These are phyloP conservation scores for Leptonema lineaticorne DNA, from an alignment of 1,140 invertebrate genomes.

Conservation along the genomic window DNA sequence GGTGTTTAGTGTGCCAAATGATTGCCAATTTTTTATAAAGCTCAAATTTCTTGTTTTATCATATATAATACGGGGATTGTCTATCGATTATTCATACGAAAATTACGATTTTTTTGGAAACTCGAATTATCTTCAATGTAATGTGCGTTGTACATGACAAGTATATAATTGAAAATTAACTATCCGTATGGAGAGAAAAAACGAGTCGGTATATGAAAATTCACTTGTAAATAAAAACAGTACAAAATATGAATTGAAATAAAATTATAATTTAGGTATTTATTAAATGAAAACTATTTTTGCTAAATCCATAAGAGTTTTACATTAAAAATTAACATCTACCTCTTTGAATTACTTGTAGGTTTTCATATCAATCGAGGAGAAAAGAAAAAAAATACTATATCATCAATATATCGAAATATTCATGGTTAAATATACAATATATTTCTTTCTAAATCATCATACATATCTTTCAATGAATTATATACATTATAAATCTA, in stretches of 20 bases:
- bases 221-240: constrained; percentile 11
- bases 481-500: no score
- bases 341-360: constrained; percentile 28
- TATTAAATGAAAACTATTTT: constrained; percentile 35
- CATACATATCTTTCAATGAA: constrained; percentile 29
- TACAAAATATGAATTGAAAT: constrained; percentile 6
- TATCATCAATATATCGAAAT: not conserved
- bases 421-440: not conserved
- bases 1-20: no score
- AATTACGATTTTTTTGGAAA: no score
- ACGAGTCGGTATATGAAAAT: not conserved
- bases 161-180: no score
- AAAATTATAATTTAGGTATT: constrained; percentile 25
- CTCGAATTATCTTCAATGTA: no score
- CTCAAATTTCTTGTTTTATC: no score
- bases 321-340: constrained; percentile 23
- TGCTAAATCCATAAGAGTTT: constrained; percentile 32
- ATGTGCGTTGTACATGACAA: no score
- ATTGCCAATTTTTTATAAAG: no score
- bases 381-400: not conserved
- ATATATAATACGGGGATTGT: no score
- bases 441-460: not conserved
- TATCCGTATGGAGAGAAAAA: no score
- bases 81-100: no score
- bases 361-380: constrained; percentile 6